A percentile compares a stretch with the other conserved stretches of the same genome.
Conservation (phyloP, 2,113 vertebrate species). For the Variabilichromis moorii region DNA sequence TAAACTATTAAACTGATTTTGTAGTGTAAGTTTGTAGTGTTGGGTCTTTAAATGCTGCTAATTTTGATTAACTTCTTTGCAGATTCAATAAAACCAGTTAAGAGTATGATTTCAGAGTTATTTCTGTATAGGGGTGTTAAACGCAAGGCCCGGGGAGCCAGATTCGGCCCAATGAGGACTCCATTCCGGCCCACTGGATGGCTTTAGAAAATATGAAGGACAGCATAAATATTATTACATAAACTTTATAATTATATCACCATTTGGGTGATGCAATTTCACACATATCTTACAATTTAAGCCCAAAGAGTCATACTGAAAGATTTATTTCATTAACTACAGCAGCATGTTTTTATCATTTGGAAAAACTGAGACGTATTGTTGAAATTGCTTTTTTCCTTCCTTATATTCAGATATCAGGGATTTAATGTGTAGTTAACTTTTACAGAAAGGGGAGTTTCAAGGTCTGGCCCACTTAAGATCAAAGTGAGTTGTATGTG, state of each 20-base stretch:
- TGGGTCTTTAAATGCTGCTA: not conserved
- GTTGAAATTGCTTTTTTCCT: not conserved
- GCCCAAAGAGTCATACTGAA: not conserved
- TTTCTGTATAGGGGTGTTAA: not conserved
- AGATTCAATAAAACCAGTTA: not conserved
- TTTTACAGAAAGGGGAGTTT: not conserved
- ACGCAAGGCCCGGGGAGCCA: not conserved
- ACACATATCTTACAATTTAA: not conserved
- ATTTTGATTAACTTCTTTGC: not conserved
- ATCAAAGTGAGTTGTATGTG: not conserved
- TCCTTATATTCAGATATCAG: not conserved
- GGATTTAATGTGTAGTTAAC: not conserved
- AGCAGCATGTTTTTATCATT: not conserved
- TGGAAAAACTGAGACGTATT: not conserved
- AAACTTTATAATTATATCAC: not conserved
- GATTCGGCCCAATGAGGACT: not conserved
- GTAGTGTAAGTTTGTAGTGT: not conserved
- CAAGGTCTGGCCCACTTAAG: not conserved
- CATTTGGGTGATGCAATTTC: not conserved
- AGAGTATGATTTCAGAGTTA: not conserved
- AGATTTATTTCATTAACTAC: not conserved
- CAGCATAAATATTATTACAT: not conserved
- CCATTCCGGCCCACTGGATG: not conserved
- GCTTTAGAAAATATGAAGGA: not conserved
- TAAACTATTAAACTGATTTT: not conserved